Evolutionary conservation across 2,113 vertebrate genomes (phyloP).

Genomic region (Deroptyus accipitrinus): DNA sequence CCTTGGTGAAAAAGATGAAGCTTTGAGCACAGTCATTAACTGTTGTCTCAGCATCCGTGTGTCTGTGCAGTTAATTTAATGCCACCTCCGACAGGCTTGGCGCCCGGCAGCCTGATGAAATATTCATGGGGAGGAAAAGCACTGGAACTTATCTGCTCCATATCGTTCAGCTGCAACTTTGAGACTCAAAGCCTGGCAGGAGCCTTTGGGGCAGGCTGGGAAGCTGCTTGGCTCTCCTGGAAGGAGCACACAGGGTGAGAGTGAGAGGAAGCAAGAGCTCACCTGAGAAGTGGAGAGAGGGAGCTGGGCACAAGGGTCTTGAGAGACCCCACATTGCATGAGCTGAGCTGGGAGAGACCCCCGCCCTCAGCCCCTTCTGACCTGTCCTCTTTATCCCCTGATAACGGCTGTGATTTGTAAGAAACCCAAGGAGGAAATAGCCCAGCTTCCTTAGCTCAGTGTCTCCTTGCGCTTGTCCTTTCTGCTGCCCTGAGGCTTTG

Average conservation of each 20-base stretch:
- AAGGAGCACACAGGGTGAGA: background rate
- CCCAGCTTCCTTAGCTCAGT: background rate
- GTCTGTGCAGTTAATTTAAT: background rate
- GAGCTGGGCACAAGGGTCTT: background rate
- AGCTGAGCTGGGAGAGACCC: background rate
- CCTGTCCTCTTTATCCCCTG: background rate
- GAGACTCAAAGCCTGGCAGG: background rate
- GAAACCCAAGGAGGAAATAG: background rate
- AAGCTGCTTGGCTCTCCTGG: background rate
- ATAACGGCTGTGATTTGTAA: accelerated
- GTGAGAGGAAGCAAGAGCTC: background rate
- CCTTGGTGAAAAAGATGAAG: background rate
- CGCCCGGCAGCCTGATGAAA: background rate
- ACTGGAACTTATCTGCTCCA: background rate
- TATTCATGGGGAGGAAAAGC: background rate
- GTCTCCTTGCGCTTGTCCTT: background rate
- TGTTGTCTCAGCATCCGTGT: background rate
- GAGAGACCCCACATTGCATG: background rate
- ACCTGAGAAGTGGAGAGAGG: background rate
- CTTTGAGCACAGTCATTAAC: background rate
- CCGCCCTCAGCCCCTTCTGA: background rate
- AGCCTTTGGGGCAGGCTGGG: background rate
- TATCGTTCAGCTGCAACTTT: background rate
- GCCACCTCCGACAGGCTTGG: background rate
- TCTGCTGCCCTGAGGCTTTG: background rate